These are phyloP conservation scores for Polymixis lichenea DNA, from an alignment of 2,888 invertebrate genomes.

Conservation along the genomic window DNA sequence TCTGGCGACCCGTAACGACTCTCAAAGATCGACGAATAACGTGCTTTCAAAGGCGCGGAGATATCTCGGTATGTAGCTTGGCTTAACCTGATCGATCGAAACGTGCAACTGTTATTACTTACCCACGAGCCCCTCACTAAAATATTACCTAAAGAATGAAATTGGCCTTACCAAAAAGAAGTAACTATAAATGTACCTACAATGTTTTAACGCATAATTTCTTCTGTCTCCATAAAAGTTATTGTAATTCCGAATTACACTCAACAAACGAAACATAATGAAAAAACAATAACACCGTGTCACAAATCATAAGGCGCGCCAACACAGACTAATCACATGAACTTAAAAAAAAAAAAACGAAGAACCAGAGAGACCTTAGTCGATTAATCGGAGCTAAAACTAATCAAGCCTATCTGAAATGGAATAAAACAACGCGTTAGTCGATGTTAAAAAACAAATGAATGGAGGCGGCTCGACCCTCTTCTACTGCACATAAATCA, in stretches of 20 bases:
- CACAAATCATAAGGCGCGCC: slow-evolving; percentile 72
- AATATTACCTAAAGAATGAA: not conserved
- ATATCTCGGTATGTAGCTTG: too few relatives aligned
- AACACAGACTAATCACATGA: slow-evolving; percentile 65
- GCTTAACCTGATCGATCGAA: too few relatives aligned
- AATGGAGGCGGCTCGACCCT: slow-evolving; percentile 83
- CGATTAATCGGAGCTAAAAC: slow-evolving; percentile 87
- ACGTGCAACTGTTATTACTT: too few relatives aligned
- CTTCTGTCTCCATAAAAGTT: not conserved
- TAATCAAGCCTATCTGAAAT: slow-evolving; percentile 87
- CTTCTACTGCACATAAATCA: slow-evolving; percentile 87
- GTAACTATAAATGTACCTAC: not conserved
- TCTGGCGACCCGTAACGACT: too few relatives aligned
- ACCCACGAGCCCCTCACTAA: too few relatives aligned
- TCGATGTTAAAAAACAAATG: slow-evolving; percentile 86
- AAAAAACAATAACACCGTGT: slow-evolving; percentile 60
- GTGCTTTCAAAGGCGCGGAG: too few relatives aligned
- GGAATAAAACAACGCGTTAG: slow-evolving; percentile 74
- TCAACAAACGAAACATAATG: slow-evolving; percentile 51
- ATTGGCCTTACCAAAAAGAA: too few relatives aligned
- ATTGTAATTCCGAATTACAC: slow-evolving; percentile 55
- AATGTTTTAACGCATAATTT: not conserved
- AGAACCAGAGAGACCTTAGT: slow-evolving; percentile 65
- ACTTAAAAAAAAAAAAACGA: slow-evolving; percentile 69
- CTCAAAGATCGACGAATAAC: too few relatives aligned